Base-by-base conservation (phyloP, 2,888 invertebrate genomes). In the Cephus pygmeus region DNA sequence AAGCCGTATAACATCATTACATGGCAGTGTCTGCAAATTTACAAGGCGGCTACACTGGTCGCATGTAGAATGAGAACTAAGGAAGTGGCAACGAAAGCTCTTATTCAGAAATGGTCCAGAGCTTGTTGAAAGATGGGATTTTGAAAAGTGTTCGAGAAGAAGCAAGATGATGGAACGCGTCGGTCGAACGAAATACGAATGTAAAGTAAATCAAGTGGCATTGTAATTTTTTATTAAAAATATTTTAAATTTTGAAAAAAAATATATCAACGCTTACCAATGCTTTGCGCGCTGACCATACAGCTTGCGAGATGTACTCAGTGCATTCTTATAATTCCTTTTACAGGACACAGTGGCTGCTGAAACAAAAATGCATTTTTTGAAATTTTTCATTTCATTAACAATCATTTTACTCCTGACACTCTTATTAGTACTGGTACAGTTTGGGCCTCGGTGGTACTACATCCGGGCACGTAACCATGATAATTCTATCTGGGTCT, bases 1-100 rank as follows among this genome's bases (percentile, higher is more conserved):
- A 84, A 82, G 86, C 85, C 75, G 81, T 85, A 78, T 86, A 86
- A 87, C 84, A 79, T 86, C 86, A 83, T 87, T 86, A 86, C 81
- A 74, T 34, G n/a, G 79, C 79, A 84, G 81, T 81, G 85, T 80
- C 79, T 77, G 84, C 83, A 75, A 87, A 86, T 87, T 87, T 87
- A 76, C 80, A 76, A 69, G 36, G 12, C 4, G 68, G 68, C 34
- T 34, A 35, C 35, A 31, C n/a, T 34, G 73, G 30, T 36, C 34
- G 77, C n/a, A 74, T 74, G 11, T 69, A 4, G 68, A 74, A 77
- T 11, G 30, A 69, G 69, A 30, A 15, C 69, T 30, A 9, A n/a
- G 4, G 15, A 6, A 12, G 31, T n/a, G 69, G 30, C 3, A 9
- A 9, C 69, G 11, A 23, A 33, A 40, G 40, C 6, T 40, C 40